Evolutionary conservation across 2,113 vertebrate species (phyloP).

Genomic region (Cyanoramphus novaezelandiae): DNA sequence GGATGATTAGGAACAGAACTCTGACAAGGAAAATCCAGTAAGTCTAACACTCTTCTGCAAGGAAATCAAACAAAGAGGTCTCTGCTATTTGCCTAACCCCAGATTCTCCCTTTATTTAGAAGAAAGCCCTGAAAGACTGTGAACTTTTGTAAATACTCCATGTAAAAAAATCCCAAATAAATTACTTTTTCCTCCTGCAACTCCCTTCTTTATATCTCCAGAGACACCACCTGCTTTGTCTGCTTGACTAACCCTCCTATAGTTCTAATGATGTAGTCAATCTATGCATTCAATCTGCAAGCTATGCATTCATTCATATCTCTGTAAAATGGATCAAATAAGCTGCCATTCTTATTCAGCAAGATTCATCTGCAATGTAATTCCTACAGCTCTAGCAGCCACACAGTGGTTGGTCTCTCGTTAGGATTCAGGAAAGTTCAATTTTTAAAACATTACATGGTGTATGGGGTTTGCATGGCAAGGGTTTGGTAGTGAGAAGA

Average conservation of each 20-base stretch:
- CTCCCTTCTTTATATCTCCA: background rate
- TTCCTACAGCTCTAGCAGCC: background rate
- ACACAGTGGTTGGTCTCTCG: background rate
- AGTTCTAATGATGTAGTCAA: background rate
- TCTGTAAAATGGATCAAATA: background rate
- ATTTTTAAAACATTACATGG: background rate
- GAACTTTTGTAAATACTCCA: background rate
- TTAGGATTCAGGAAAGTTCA: background rate
- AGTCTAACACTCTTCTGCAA: background rate
- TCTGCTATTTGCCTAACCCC: background rate
- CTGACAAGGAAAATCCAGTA: background rate
- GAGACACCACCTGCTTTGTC: background rate
- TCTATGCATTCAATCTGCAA: background rate
- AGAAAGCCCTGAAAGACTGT: background rate
- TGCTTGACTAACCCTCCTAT: background rate
- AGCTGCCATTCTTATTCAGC: background rate
- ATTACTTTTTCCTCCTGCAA: background rate
- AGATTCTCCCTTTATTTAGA: background rate
- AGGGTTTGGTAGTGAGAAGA: background rate
- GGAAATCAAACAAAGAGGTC: background rate
- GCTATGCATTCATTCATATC: background rate
- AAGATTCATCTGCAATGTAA: background rate
- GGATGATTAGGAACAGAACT: background rate
- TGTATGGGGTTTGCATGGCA: background rate
- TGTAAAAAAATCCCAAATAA: background rate